These are phyloP conservation scores for Oscheius myriophilus DNA, from an alignment of 2,888 invertebrate species.

Conservation along the genomic window DNA sequence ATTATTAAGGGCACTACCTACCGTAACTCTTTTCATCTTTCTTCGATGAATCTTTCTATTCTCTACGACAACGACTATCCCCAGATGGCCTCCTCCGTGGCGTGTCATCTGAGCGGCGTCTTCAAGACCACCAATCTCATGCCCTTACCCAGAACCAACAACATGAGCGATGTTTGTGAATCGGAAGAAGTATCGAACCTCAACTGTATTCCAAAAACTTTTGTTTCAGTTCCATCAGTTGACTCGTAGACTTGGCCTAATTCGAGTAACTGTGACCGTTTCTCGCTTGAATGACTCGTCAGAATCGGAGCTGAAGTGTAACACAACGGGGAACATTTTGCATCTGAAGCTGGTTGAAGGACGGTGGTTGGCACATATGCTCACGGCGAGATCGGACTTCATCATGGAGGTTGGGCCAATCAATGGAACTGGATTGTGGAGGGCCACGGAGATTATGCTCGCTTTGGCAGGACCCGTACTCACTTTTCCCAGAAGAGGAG, in stretches of 20 bases:
- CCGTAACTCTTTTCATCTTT: constrained; percentile 3
- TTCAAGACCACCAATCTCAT: not conserved
- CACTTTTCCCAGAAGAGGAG: constrained; percentile 10
- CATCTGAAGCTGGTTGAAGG: constrained; percentile 9
- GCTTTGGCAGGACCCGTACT: constrained; percentile 12
- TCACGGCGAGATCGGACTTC: constrained; percentile 13
- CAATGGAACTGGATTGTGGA: not conserved
- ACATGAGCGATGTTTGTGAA: constrained; percentile 9
- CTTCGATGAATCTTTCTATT: constrained; percentile 8
- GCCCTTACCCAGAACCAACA: not conserved
- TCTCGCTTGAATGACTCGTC: not conserved
- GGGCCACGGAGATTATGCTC: constrained; percentile 5
- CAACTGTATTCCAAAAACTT: not conserved
- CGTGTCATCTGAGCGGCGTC: not conserved
- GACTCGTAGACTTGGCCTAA: not conserved
- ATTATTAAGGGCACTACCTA: constrained; percentile 7
- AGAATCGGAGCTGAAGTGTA: constrained; percentile 9
- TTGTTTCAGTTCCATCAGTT: too few relatives aligned
- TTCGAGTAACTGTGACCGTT: constrained; percentile 16
- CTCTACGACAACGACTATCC: not conserved
- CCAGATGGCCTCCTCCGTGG: not conserved
- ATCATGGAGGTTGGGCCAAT: constrained; percentile 1
- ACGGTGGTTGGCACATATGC: constrained; percentile 16
- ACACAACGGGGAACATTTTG: constrained; percentile 3
- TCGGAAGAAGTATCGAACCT: not conserved